Evolutionary conservation across 2,113 vertebrate genomes (phyloP).

Genomic region (Pterophyllum scalare): DNA sequence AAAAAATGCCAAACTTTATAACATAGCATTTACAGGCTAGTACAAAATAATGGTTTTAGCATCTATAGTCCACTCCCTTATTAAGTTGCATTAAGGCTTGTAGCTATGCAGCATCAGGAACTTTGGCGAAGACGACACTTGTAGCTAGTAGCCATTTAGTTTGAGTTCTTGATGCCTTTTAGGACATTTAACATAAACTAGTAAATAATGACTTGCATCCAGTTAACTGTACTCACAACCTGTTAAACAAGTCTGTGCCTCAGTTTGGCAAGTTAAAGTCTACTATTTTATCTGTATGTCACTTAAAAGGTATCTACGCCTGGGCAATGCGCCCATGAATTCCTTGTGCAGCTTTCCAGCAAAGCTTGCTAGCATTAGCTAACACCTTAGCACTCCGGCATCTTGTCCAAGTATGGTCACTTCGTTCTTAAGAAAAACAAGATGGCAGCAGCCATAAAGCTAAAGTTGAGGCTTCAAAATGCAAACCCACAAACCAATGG

Average conservation of each 20-base stretch:
- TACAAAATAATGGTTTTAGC: background rate
- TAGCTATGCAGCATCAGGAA: background rate
- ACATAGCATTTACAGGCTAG: too few relatives aligned
- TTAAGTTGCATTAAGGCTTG: background rate
- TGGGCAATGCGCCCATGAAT: background rate
- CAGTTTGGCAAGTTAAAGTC: background rate
- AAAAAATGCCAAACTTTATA: background rate
- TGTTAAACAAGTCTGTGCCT: background rate
- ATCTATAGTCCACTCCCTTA: background rate
- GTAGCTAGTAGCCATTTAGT: background rate
- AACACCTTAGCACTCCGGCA: background rate
- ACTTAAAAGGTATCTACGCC: background rate
- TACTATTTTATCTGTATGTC: background rate
- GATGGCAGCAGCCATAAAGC: background rate
- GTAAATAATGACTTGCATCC: background rate
- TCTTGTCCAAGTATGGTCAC: conserved; percentile 3
- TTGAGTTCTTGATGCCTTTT: too few relatives aligned
- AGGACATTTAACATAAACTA: background rate
- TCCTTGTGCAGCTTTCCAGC: background rate
- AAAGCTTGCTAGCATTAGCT: background rate
- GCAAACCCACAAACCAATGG: conserved; percentile 10
- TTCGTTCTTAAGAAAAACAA: background rate
- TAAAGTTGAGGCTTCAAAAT: conserved; percentile 12
- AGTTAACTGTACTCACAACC: background rate
- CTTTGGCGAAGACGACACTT: background rate